These are phyloP conservation scores for Trissolcus brochymenae DNA, from an alignment of 2,888 invertebrate species.

Conservation along the genomic window DNA sequence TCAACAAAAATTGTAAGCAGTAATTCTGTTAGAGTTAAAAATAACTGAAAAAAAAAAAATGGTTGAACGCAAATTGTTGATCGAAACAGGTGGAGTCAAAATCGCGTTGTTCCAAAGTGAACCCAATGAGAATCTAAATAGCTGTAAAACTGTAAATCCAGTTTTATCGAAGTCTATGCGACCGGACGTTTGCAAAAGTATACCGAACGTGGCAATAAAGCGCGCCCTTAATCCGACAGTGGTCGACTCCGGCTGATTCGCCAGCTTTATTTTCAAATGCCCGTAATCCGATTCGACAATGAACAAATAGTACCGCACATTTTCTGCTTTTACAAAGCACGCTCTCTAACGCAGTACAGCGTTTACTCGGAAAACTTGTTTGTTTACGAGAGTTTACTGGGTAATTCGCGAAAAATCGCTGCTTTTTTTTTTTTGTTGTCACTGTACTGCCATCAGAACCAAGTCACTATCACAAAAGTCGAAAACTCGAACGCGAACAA, in stretches of 20 bases:
- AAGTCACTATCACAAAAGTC: conserved; percentile 4
- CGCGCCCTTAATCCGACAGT: conserved; percentile 56
- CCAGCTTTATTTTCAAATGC: conserved; percentile 59
- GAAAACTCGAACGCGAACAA: too few relatives aligned
- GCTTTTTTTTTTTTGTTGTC: conserved; percentile 7
- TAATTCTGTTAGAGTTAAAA: too few relatives aligned
- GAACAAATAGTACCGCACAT: conserved; percentile 56
- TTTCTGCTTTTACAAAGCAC: conserved; percentile 49
- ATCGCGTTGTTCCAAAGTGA: conserved; percentile 25
- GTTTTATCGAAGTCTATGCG: conserved; percentile 52
- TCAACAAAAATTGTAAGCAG: too few relatives aligned
- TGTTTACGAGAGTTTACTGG: conserved; percentile 32
- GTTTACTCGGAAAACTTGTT: conserved; percentile 43
- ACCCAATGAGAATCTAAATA: conserved; percentile 57
- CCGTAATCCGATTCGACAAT: conserved; percentile 59
- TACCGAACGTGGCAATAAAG: conserved; percentile 55
- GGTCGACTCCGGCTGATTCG: conserved; percentile 54
- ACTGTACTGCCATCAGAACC: conserved; percentile 1
- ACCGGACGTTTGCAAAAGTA: conserved; percentile 43
- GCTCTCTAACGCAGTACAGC: conserved; percentile 38
- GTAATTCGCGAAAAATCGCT: conserved; percentile 29
- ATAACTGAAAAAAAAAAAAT: too few relatives aligned
- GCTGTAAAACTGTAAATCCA: conserved; percentile 44
- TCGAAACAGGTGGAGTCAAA: conserved; percentile 5
- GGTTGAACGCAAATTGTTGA: too few relatives aligned